Base-by-base conservation (phyloP, 2,113 vertebrate genomes). In the Pelobates fuscus region DNA sequence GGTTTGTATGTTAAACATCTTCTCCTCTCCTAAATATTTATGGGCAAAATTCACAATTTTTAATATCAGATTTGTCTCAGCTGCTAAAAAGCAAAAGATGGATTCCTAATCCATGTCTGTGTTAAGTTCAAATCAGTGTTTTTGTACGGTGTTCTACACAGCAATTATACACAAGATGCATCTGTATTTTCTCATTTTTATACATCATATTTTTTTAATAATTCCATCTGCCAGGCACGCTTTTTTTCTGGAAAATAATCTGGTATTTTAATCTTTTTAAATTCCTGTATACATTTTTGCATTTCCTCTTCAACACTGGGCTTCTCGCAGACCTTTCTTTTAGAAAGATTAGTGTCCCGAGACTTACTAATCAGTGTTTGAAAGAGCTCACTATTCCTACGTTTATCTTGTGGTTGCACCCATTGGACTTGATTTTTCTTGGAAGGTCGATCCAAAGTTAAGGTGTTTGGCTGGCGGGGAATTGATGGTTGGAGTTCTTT, bases 351-450 rank as follows among this genome's bases (percentile, higher is more conserved):
- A 3, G 90, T 91, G 81, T 93, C 93, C 71, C 89, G 86, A 63
- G 90, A 93, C 81, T 90, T 93, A 81, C 93, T 94, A 83, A 93
- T 94, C 79, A 96, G 88, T 10, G 94, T 93, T 87, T 96, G 93
- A 88, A 95, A 95, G 77, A 95, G 93, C 89, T 96, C 94, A 77
- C 94, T 96, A 88, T 96, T 96, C 64, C 94, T 91, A 77, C 94
- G 91, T 84, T 94, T 96, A 79, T 95, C 93, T 2, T 93, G 89
- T 0, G 88, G 81, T 24, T 91, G 92, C 88, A 94, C 93, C 94
- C 94, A 94, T 59, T 93, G 94, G 60, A 92, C 86, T 0, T 90
- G 91, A 0, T 88, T 89, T 54, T 94, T 95, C 85, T 93, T 94
- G 1, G 93, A 92, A 0, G 93, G 92, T 2, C 93, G 91, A 87